These are phyloP conservation scores for Eucera pruinosa DNA, from an alignment of 2,888 invertebrate genomes.

Conservation along the genomic window DNA sequence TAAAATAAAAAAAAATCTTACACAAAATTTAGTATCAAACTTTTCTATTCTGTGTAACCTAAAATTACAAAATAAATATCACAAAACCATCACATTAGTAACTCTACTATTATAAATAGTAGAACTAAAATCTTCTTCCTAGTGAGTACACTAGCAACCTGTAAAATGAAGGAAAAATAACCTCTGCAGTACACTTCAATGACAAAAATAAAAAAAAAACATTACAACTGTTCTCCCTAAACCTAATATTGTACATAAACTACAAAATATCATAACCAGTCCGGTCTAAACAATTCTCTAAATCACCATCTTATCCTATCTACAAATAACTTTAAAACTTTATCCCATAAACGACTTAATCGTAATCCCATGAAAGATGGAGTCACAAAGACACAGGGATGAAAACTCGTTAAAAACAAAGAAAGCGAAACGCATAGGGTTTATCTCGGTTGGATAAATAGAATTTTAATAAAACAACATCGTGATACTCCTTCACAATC, in stretches of 20 bases:
- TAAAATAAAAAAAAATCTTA: not conserved
- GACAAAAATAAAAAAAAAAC: not conserved
- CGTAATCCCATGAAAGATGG: not conserved
- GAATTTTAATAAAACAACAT: constrained; percentile 37
- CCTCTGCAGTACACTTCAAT: not conserved
- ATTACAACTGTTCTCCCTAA: not conserved
- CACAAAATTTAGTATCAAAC: not conserved
- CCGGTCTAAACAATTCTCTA: not conserved
- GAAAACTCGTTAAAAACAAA: not conserved
- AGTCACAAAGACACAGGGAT: not conserved
- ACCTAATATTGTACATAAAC: not conserved
- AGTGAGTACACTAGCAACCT: not conserved
- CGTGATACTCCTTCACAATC: constrained; percentile 5
- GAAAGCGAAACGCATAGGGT: not conserved
- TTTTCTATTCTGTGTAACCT: not conserved
- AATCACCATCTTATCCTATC: too few species aligned
- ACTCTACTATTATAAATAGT: not conserved
- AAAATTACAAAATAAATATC: not conserved
- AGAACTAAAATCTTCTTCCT: not conserved
- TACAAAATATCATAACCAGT: not conserved
- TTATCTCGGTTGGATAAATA: constrained; percentile 29
- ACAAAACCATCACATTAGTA: not conserved
- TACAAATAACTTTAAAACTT: not conserved
- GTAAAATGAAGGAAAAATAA: not conserved
- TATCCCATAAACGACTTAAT: constrained; percentile 3